Percentiles rank a stretch among this genome's conserved stretches.
Evolutionary conservation across 2,797 vertebrate species (phyloP).

Genomic region (Hyperoplus immaculatus): DNA sequence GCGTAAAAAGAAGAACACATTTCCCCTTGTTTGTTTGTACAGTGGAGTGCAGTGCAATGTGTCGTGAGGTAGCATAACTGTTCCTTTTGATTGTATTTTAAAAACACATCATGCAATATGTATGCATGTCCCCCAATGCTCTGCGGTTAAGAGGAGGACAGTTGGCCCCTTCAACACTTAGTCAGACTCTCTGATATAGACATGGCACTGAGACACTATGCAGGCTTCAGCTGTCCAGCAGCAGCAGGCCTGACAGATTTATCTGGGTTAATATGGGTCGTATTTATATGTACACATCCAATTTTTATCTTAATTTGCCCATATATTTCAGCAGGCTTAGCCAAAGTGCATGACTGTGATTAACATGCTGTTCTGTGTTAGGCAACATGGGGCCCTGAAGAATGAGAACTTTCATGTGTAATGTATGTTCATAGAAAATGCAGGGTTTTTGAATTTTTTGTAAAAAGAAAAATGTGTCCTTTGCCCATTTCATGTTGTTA

Average conservation of each 20-base stretch:
- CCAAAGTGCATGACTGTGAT: slow-evolving; percentile 54
- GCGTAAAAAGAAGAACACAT: slow-evolving; percentile 10
- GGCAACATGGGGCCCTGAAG: slow-evolving; percentile 71
- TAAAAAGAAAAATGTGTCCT: neutral
- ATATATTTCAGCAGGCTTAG: slow-evolving; percentile 56
- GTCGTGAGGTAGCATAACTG: slow-evolving; percentile 19
- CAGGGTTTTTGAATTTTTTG: slow-evolving; percentile 35
- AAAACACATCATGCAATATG: slow-evolving; percentile 30
- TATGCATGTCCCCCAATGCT: slow-evolving; percentile 40
- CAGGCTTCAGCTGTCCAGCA: slow-evolving; percentile 18
- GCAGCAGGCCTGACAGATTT: slow-evolving; percentile 36
- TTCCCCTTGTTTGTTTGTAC: slow-evolving; percentile 40
- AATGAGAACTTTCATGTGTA: slow-evolving; percentile 83
- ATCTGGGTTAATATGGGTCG: slow-evolving; percentile 60
- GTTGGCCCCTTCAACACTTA: slow-evolving; percentile 48
- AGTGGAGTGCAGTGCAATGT: slow-evolving; percentile 18
- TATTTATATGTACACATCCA: slow-evolving; percentile 70
- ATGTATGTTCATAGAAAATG: slow-evolving; percentile 80
- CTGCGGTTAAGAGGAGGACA: slow-evolving; percentile 37
- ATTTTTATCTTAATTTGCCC: slow-evolving; percentile 57
- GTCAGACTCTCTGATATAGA: slow-evolving; percentile 46
- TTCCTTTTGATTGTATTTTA: slow-evolving; percentile 2
- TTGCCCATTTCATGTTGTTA: neutral
- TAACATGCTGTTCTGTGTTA: slow-evolving; percentile 75
- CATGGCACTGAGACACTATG: slow-evolving; percentile 20